Percentiles rank a stretch among this genome's conserved stretches.
These are phyloP conservation scores for Clupea harengus DNA, from an alignment of 2,113 vertebrate species.

Conservation along the genomic window DNA sequence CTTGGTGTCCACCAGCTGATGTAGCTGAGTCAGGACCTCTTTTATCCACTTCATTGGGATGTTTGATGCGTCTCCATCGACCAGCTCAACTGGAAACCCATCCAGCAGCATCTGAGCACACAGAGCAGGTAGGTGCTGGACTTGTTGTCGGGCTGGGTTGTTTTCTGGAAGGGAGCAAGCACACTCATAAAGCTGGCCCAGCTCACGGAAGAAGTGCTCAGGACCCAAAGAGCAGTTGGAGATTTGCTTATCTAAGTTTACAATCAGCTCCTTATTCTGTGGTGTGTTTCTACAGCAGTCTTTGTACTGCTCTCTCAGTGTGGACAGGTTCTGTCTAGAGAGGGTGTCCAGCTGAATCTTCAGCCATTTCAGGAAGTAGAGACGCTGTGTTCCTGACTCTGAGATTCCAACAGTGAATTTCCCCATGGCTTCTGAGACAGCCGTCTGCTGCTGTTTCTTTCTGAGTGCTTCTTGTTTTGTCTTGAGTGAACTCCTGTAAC, in stretches of 20 bases:
- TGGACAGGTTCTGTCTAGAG: conserved; percentile 32
- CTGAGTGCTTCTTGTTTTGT: conserved; percentile 17
- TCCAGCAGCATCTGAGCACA: conserved; percentile 38
- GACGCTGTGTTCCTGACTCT: conserved; percentile 15
- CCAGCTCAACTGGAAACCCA: conserved; percentile 41
- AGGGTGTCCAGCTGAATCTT: conserved; percentile 47
- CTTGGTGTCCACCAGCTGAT: background rate
- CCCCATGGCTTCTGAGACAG: background rate
- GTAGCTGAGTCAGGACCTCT: conserved; percentile 28
- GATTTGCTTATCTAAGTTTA: conserved; percentile 40
- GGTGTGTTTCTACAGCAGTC: background rate
- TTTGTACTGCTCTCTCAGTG: conserved; percentile 37
- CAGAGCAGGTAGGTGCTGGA: conserved; percentile 13
- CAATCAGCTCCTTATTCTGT: conserved; percentile 17
- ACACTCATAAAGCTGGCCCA: background rate
- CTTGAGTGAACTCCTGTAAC: no score
- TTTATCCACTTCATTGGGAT: conserved; percentile 41
- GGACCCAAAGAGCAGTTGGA: background rate
- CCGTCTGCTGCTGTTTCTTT: background rate
- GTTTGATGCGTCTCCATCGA: conserved; percentile 42
- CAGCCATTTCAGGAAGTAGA: conserved; percentile 57
- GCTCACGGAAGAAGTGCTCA: background rate
- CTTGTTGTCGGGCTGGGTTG: background rate
- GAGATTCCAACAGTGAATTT: conserved; percentile 31
- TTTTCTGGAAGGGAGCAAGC: background rate